Base-by-base conservation (phyloP, 2,113 vertebrate genomes). In the Chionodraco myersi region DNA sequence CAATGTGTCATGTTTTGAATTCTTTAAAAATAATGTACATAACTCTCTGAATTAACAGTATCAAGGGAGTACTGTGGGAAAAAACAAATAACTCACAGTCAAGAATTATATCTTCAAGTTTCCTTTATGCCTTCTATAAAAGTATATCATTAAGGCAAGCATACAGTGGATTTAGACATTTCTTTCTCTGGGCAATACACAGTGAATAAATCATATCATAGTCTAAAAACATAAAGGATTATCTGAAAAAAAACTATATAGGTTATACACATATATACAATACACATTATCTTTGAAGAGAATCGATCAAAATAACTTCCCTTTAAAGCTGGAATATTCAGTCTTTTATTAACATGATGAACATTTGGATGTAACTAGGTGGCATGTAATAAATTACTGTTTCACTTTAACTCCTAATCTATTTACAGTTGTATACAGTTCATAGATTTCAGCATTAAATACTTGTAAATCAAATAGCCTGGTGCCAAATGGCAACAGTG, bases 381-480 rank as follows among this genome's bases (percentile, higher is more conserved):
- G 77, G 77, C 86, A 88, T 94, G 91, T 94, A 97, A 97, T 98
- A 98, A 98, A 97, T 98, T 97, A 97, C 96, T 91, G 94, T 92
- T 36, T 67, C 49, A 67, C 65, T 67, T 53, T 41, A 67, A 67
- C 30, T 67, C 63, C 47, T 65, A 9, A 59, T 66, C 65, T 67
- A 67, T 67, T 53, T 67, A 67, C 65, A 67, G 15, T 36, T 92
- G 84, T 79, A 95, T 96, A 97, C 96, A 97, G 89, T 84, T 92
- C 73, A 96, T 95, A 49, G 94, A 96, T 89, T 94, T 96, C 97
- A 97, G 95, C 96, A 96, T 97, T 96, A 97, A 97, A 98, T 96
- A 96, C 92, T 92, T 95, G 86, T 85, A 95, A 95, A 93, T 96
- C 96, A 94, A 95, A 94, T 86, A 83, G 90, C 92, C 94, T 94